Percentiles rank a stretch among this genome's conserved stretches.
Conservation (phyloP, 2,113 vertebrate genomes). For the Lepus europaeus region DNA sequence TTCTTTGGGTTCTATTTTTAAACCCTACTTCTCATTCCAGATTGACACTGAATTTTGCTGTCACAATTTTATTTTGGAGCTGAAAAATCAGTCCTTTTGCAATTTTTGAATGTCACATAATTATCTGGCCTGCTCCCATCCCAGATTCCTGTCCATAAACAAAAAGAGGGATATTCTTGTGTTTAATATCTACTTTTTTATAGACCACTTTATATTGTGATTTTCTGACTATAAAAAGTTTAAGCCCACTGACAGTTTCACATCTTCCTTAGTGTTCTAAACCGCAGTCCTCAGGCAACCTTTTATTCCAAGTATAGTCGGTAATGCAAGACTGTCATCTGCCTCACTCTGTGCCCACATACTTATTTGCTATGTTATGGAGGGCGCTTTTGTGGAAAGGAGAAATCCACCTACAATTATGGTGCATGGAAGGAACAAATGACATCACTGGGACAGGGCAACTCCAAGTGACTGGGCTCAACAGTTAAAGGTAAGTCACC, state of each 20-base stretch:
- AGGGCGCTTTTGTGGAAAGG: neutral
- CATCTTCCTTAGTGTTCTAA: neutral
- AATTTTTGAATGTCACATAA: neutral
- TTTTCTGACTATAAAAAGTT: neutral
- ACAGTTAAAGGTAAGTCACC: neutral
- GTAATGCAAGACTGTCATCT: neutral
- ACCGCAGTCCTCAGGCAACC: neutral
- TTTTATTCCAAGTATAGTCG: neutral
- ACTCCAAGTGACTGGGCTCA: neutral
- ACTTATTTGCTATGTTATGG: neutral
- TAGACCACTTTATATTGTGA: neutral
- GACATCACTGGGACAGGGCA: neutral
- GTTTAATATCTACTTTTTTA: neutral
- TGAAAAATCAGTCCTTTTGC: neutral
- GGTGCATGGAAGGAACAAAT: neutral
- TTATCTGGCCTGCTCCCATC: neutral
- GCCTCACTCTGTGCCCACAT: neutral
- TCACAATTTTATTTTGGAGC: neutral
- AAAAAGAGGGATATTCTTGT: fast-evolving
- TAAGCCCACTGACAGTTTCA: neutral
- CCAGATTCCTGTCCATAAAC: neutral
- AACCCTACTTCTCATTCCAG: neutral
- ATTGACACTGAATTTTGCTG: neutral
- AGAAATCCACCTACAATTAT: neutral
- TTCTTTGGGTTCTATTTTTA: neutral